phyloP scores from a whole-genome alignment of 2,888 invertebrate species.

The Julus scanicus region DNA sequence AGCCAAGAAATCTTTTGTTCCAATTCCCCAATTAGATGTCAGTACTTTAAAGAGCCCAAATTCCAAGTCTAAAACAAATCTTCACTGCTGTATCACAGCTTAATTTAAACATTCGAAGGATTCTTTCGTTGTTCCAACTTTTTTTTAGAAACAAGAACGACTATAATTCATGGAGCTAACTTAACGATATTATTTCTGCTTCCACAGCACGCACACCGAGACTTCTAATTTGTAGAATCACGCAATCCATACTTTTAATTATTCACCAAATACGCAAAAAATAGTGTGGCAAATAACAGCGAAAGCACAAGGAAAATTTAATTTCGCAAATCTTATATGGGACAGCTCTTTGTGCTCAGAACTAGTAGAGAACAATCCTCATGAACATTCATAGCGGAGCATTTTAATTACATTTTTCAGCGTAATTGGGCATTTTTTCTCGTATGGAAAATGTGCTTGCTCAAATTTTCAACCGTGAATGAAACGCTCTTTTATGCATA shows the following conservation, averaged over 20 bases:
- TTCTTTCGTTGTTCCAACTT: background rate
- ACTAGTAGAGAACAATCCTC: background rate
- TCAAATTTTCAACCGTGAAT: constrained; percentile 21
- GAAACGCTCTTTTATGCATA: background rate
- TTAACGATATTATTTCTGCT: background rate
- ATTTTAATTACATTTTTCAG: constrained; percentile 39
- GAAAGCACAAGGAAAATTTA: constrained; percentile 25
- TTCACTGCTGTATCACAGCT: background rate
- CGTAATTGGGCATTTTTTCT: background rate
- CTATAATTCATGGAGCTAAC: background rate
- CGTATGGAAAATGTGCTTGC: constrained; percentile 2
- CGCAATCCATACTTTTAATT: constrained; percentile 24
- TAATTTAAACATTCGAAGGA: background rate
- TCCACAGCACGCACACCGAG: background rate
- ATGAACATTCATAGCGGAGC: constrained; percentile 39
- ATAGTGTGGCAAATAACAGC: background rate
- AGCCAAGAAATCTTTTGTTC: background rate
- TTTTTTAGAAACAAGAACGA: background rate
- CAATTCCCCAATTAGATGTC: background rate
- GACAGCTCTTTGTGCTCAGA: background rate
- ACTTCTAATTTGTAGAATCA: constrained; percentile 21
- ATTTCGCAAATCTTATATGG: background rate
- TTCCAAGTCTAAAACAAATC: background rate
- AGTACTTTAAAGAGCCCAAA: background rate
- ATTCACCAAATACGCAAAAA: background rate